A percentile compares a stretch with the other conserved stretches of the same genome.
Evolutionary conservation across 2,888 invertebrate genomes (phyloP).

Genomic region (Polyploca ridens): DNA sequence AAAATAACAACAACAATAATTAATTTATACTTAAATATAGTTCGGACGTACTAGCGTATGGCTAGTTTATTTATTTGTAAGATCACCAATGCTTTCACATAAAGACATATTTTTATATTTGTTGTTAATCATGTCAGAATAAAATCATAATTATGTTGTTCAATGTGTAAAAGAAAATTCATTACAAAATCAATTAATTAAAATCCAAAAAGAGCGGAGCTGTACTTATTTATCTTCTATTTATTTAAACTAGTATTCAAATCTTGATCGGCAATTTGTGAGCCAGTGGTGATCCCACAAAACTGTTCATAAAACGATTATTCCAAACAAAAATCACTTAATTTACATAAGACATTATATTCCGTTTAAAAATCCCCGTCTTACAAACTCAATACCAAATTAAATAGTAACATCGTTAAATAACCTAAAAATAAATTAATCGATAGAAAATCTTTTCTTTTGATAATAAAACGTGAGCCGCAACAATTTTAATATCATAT

Average conservation of each 20-base stretch:
- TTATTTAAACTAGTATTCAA: background rate
- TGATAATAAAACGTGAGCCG: slow-evolving; percentile 68
- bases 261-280: background rate
- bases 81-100: slow-evolving; percentile 32
- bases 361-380: slow-evolving; percentile 56
- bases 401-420: slow-evolving; percentile 65
- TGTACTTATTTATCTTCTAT: background rate
- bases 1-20: slow-evolving; percentile 73
- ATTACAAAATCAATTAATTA: background rate
- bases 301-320: slow-evolving; percentile 48
- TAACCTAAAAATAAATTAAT: slow-evolving; percentile 78
- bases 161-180: background rate
- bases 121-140: background rate
- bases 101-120: background rate
- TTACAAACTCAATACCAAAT: slow-evolving; percentile 63
- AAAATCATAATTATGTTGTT: background rate
- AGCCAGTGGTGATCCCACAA: slow-evolving; percentile 43
- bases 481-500: slow-evolving; percentile 81
- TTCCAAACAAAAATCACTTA: slow-evolving; percentile 53
- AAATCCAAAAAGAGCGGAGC: background rate
- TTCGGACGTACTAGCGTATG: slow-evolving; percentile 46
- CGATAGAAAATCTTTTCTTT: slow-evolving; percentile 56
- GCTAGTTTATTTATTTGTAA: slow-evolving; percentile 43
- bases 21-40: slow-evolving; percentile 59
- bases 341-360: slow-evolving; percentile 45